Percentiles rank a stretch among this genome's conserved stretches.
These are phyloP conservation scores for Hapalemur alaotrensis DNA, from an alignment of 2,797 vertebrate species.

Conservation along the genomic window DNA sequence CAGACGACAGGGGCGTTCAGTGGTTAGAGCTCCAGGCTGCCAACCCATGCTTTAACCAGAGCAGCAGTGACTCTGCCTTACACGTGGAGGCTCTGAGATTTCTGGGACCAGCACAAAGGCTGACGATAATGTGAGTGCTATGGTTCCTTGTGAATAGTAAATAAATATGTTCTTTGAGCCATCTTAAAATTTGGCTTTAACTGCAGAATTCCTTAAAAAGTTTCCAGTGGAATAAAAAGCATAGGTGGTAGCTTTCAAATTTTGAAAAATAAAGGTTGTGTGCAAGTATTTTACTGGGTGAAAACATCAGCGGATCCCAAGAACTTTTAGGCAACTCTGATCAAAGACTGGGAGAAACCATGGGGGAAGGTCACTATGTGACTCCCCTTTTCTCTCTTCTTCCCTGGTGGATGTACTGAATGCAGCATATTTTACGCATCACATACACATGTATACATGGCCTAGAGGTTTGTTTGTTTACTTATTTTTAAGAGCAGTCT, in stretches of 20 bases:
- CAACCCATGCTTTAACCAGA: neutral
- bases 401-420: neutral
- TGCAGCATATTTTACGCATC: no score
- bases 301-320: neutral
- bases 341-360: neutral
- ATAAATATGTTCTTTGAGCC: neutral
- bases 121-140: neutral
- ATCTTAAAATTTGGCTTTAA: neutral
- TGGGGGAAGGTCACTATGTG: accelerated
- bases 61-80: neutral
- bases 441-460: no score
- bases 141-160: neutral
- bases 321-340: neutral
- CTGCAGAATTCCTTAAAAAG: neutral
- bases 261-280: neutral
- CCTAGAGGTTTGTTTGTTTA: neutral
- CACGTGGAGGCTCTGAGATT: neutral
- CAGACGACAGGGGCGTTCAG: neutral
- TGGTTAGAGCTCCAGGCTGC: neutral
- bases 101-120: neutral
- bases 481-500: neutral
- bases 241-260: neutral
- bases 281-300: neutral
- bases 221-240: neutral
- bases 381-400: neutral